Conservation (phyloP, 2,797 vertebrate species). For the Leucoraja ocellata region DNA sequence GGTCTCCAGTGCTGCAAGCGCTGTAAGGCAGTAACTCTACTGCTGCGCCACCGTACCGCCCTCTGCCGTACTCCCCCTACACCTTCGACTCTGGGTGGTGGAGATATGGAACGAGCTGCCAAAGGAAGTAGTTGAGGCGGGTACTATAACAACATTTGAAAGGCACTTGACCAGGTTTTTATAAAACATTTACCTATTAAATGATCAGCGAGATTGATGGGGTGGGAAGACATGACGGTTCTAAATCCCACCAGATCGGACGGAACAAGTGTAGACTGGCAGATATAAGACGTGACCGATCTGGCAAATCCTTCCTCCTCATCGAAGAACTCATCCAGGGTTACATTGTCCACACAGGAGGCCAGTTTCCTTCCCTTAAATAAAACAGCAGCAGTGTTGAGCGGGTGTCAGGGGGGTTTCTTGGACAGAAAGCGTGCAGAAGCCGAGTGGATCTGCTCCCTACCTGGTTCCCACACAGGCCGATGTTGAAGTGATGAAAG, state of each 20-base stretch:
- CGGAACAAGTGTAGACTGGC: slow-evolving; percentile 78
- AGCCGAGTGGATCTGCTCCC: slow-evolving; percentile 36
- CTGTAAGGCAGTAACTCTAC: too few species aligned
- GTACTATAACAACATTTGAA: too few species aligned
- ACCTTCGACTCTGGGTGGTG: too few species aligned
- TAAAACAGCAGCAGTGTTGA: background rate
- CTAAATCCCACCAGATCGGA: slow-evolving; percentile 71
- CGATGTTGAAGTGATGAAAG: slow-evolving; percentile 74
- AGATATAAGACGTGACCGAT: slow-evolving; percentile 70
- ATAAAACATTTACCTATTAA: slow-evolving; percentile 63
- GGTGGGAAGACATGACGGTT: slow-evolving; percentile 72
- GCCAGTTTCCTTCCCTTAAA: slow-evolving; percentile 65
- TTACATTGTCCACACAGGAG: slow-evolving; percentile 77
- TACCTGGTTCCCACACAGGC: slow-evolving; percentile 82
- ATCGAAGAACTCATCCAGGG: slow-evolving; percentile 55
- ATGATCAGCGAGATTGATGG: slow-evolving; percentile 73
- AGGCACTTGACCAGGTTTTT: background rate
- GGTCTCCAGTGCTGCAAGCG: too few species aligned
- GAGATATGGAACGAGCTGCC: too few species aligned
- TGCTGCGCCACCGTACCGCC: too few species aligned
- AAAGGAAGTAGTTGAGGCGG: too few species aligned
- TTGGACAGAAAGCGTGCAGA: too few species aligned
- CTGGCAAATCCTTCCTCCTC: slow-evolving; percentile 47
- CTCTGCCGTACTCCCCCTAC: too few species aligned
- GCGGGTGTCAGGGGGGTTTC: too few species aligned